Conservation (phyloP, 2,797 vertebrate genomes). For the Pipistrellus nathusii region DNA sequence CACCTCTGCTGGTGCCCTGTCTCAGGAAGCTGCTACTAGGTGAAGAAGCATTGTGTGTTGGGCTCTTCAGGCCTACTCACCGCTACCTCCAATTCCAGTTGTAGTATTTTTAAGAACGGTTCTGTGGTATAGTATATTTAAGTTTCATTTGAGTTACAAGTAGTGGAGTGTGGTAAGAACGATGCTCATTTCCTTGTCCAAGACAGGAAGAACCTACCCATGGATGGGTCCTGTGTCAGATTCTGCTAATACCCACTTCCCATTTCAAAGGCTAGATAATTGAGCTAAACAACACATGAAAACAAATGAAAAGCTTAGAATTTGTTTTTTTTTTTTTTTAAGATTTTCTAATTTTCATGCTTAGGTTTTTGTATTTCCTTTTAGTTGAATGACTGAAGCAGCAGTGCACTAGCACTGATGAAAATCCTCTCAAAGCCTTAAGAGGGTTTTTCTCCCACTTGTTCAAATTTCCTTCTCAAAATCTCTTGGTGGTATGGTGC, state of each 20-base stretch:
- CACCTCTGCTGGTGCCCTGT: not conserved
- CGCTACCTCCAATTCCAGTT: not conserved
- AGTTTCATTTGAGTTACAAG: not conserved
- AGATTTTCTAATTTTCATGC: constrained; percentile 55
- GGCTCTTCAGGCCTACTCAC: not conserved
- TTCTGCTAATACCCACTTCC: not conserved
- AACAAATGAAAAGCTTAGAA: constrained; percentile 33
- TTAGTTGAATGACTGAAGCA: constrained; percentile 59
- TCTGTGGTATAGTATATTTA: not conserved
- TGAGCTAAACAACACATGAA: constrained; percentile 32
- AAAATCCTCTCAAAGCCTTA: not conserved
- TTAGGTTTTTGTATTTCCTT: not conserved
- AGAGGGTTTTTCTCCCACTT: constrained; percentile 51
- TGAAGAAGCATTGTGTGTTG: not conserved
- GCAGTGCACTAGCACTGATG: not conserved
- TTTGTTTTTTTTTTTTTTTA: constrained; percentile 54
- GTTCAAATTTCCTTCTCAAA: constrained; percentile 57
- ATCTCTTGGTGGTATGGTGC: not conserved
- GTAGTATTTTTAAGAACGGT: not conserved
- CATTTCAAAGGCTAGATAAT: not conserved
- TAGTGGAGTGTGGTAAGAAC: not conserved
- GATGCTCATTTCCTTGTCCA: not conserved
- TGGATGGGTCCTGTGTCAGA: not conserved
- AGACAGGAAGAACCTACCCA: not conserved
- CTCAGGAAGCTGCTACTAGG: not conserved